These are phyloP conservation scores for Lutraria lutraria DNA, from an alignment of 2,888 invertebrate genomes.

Conservation along the genomic window DNA sequence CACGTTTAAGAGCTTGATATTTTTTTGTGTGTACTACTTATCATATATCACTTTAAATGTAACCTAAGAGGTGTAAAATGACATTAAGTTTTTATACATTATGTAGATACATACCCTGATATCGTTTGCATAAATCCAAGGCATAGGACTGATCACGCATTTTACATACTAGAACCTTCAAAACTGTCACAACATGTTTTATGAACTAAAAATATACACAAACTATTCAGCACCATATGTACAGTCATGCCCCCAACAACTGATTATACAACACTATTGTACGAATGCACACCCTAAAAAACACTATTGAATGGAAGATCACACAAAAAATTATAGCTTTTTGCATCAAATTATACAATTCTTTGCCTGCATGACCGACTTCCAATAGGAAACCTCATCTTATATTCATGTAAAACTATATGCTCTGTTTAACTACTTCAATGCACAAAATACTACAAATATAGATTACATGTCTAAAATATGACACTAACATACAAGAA, in stretches of 20 bases:
- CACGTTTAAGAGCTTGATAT: too few species aligned
- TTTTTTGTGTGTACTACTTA: too few species aligned
- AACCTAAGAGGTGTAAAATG: too few species aligned
- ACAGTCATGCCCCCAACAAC: neutral
- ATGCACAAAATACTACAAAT: neutral
- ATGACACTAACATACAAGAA: neutral
- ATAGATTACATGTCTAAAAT: slow-evolving; percentile 15
- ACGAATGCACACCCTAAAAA: slow-evolving; percentile 16
- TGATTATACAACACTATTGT: slow-evolving; percentile 5
- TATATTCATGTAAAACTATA: neutral
- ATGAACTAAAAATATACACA: neutral
- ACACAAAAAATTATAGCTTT: neutral
- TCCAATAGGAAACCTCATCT: neutral
- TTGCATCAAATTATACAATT: slow-evolving; percentile 21
- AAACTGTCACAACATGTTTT: neutral
- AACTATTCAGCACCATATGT: neutral
- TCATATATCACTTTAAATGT: too few species aligned
- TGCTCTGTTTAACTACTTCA: slow-evolving; percentile 3
- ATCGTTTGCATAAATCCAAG: slow-evolving; percentile 46
- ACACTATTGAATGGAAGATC: neutral
- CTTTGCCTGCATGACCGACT: slow-evolving; percentile 14
- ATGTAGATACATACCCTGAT: slow-evolving; percentile 26
- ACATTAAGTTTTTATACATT: too few species aligned
- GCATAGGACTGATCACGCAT: slow-evolving; percentile 45
- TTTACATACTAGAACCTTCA: slow-evolving; percentile 13